A percentile compares a stretch with the other conserved stretches of the same genome.
Conservation (phyloP, 2,113 vertebrate species). For the Lamprologus speciosus region DNA sequence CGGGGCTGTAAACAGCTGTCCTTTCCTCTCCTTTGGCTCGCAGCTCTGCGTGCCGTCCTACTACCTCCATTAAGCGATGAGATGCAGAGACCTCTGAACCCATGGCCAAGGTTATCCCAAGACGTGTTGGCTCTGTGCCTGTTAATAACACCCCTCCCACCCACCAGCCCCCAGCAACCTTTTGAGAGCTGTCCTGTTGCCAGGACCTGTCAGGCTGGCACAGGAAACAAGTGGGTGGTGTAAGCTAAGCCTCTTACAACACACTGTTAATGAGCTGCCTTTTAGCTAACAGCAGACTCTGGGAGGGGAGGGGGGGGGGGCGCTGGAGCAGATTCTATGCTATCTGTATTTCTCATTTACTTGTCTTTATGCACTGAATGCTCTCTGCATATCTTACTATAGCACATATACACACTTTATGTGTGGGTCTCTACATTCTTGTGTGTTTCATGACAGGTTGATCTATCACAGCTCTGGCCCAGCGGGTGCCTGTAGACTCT, state of each 20-base stretch:
- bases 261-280: constrained; percentile 66
- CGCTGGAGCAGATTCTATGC: constrained; percentile 4
- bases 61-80: constrained; percentile 63
- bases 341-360: constrained; percentile 17
- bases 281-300: constrained; percentile 54
- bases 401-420: not conserved
- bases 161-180: constrained; percentile 1
- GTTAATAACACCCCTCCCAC: constrained; percentile 29
- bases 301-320: constrained; percentile 1
- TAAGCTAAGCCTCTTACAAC: constrained; percentile 64
- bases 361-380: not conserved
- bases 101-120: constrained; percentile 57
- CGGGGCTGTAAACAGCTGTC: constrained; percentile 23
- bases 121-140: constrained; percentile 46
- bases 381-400: not conserved
- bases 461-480: constrained; percentile 54
- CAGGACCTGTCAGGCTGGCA: constrained; percentile 62
- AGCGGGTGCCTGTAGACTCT: constrained; percentile 50
- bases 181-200: constrained; percentile 48
- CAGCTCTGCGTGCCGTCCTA: constrained; percentile 37
- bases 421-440: not conserved
- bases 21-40: constrained; percentile 13
- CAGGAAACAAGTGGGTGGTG: constrained; percentile 65
- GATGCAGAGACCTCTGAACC: constrained; percentile 69
- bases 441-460: constrained; percentile 43